phyloP scores from a whole-genome alignment of 2,888 invertebrate genomes.

The Margaritifera margaritifera region DNA sequence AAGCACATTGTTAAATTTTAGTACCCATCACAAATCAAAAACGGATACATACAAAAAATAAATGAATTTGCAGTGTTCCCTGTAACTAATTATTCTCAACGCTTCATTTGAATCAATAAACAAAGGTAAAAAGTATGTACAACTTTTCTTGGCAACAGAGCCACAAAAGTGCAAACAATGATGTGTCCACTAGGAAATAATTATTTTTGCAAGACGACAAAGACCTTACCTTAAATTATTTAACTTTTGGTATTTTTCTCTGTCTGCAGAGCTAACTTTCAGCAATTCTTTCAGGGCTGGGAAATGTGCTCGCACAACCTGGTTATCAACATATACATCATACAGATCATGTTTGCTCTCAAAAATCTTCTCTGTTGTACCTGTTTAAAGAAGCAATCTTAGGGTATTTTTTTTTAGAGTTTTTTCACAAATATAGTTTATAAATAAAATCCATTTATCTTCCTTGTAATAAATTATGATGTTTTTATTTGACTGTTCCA shows the following conservation, averaged over 20 bases:
- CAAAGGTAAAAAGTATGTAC: too few relatives aligned
- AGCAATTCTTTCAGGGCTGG: conserved; percentile 68
- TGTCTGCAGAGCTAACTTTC: conserved; percentile 70
- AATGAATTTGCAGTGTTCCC: too few relatives aligned
- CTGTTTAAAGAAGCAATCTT: conserved; percentile 42
- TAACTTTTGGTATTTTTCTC: conserved; percentile 69
- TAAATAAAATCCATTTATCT: conserved; percentile 1
- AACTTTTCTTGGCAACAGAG: too few relatives aligned
- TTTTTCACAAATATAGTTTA: background rate
- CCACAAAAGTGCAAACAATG: background rate
- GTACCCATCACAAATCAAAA: too few relatives aligned
- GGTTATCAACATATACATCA: conserved; percentile 73
- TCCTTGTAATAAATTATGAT: too few relatives aligned
- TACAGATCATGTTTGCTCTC: conserved; percentile 72
- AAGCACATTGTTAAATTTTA: too few relatives aligned
- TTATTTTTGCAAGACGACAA: too few relatives aligned
- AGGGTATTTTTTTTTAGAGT: background rate
- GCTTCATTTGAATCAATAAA: too few relatives aligned
- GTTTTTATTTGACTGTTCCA: too few relatives aligned
- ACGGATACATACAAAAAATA: too few relatives aligned
- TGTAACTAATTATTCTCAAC: too few relatives aligned
- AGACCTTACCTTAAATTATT: conserved; percentile 67
- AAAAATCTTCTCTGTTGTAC: conserved; percentile 74
- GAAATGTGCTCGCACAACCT: conserved; percentile 65
- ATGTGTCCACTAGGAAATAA: background rate